These are phyloP conservation scores for Vespertilio murinus DNA, from an alignment of 2,797 vertebrate species.

Conservation along the genomic window DNA sequence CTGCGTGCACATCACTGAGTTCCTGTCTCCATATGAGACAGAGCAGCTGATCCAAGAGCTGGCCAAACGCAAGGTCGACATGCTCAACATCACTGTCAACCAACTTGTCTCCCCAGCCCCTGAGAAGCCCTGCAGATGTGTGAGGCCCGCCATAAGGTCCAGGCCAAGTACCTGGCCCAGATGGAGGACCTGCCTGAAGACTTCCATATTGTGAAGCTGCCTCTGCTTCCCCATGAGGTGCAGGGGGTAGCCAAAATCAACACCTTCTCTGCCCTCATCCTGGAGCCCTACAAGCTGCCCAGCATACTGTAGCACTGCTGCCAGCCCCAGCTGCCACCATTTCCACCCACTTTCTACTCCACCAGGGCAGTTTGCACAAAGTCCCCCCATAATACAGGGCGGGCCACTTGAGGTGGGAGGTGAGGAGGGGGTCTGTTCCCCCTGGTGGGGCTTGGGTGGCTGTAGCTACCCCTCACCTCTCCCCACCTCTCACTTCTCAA, in stretches of 20 bases:
- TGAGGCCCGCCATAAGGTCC: conserved; percentile 95
- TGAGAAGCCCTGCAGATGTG: conserved; percentile 94
- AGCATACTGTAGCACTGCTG: conserved; percentile 80
- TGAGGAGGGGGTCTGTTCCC: conserved; percentile 55
- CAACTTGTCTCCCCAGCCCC: conserved; percentile 94
- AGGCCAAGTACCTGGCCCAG: conserved; percentile 98
- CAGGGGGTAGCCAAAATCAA: conserved; percentile 95
- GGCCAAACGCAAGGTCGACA: conserved; percentile 96
- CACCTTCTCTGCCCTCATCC: conserved; percentile 93
- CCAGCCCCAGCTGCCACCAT: neutral
- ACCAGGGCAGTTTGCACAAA: conserved; percentile 71
- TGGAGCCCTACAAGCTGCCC: conserved; percentile 94
- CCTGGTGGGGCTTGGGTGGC: conserved; percentile 61
- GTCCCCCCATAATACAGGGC: conserved; percentile 36
- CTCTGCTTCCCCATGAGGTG: conserved; percentile 94
- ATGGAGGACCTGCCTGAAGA: conserved; percentile 98
- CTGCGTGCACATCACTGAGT: conserved; percentile 96
- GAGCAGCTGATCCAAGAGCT: conserved; percentile 96
- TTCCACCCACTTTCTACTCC: neutral
- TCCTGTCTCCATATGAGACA: conserved; percentile 95
- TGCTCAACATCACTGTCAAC: conserved; percentile 97
- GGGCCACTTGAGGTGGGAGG: conserved; percentile 18
- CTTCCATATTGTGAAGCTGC: conserved; percentile 97
- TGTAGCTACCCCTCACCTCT: conserved; percentile 48
- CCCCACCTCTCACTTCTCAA: conserved; percentile 62